Evolutionary conservation across 37 sponge, comb jelly and placozoan species (phyloP).

Genomic region (Trichoplax adhaerens): DNA sequence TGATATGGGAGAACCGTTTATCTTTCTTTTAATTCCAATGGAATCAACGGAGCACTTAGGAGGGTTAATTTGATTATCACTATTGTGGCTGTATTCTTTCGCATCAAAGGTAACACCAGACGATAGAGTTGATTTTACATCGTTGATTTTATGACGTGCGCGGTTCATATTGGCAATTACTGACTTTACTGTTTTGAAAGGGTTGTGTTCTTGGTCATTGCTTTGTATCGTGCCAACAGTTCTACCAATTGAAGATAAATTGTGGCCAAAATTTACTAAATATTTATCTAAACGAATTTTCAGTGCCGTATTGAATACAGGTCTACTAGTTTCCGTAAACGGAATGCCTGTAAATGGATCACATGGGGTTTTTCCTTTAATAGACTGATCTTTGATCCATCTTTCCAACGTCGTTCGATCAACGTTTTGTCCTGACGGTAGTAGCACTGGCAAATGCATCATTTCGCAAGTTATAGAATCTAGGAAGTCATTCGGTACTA

Average conservation of each 20-base stretch:
- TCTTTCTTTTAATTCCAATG: too few species aligned
- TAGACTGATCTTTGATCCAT: constrained; percentile 11
- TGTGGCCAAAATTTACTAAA: neutral
- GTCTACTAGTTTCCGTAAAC: constrained; percentile 19
- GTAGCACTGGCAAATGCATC: constrained; percentile 49
- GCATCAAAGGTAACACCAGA: too few species aligned
- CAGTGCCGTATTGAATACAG: constrained; percentile 27
- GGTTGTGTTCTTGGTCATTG: too few species aligned
- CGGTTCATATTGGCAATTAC: too few species aligned
- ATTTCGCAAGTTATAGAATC: constrained; percentile 52
- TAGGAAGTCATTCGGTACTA: constrained; percentile 16
- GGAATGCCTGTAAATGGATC: constrained; percentile 71
- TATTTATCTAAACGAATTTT: constrained; percentile 39
- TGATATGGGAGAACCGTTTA: too few species aligned
- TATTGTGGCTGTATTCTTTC: too few species aligned
- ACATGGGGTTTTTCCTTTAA: constrained; percentile 35
- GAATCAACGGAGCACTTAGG: too few species aligned
- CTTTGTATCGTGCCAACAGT: constrained; percentile 18
- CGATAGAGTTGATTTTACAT: too few species aligned
- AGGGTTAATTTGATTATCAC: too few species aligned
- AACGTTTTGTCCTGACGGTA: constrained; percentile 66
- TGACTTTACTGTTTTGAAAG: too few species aligned
- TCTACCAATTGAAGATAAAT: constrained; percentile 1
- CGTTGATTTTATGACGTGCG: too few species aligned
- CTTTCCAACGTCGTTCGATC: constrained; percentile 48